Base-by-base conservation (phyloP, 2,888 invertebrate genomes). In the Lymantria dispar region DNA sequence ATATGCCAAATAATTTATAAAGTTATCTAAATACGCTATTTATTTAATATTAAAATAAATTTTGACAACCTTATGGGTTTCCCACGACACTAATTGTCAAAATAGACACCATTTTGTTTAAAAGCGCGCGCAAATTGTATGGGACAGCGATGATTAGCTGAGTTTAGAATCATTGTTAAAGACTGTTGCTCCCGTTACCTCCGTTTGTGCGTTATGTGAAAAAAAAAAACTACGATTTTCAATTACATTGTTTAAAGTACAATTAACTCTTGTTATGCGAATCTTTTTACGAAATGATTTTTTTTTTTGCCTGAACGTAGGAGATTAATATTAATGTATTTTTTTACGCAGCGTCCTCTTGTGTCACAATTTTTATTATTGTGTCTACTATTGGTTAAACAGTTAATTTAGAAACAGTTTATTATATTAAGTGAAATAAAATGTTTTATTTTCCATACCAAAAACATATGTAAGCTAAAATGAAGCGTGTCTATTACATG, bases 101-200 rank as follows among this genome's bases (percentile, higher is more conserved):
- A 22, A 22, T 22, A 22, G 49, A 62, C 70, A 58, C 64, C 70
- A 77, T 75, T 70, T 70, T 72, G 64, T 48, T 57, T 44, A 62
- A 67, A 72, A 72, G 70, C 69, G 70, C 67, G 69, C 72, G 68
- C 64, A 68, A 12, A 80, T 76, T 74, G 71, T 72, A 75, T 79
- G 80, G 69, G 80, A 83, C 78, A 72, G 74, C 70, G 64, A 58
- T 64, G 70, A 72, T 76, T 71, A 72, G 65, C 22, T 40, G 13
- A 15, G 22, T 78, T 72, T 72, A 33, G n/a, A n/a, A 52, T 54
- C 72, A 83, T 83, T 81, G 78, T 84, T 78, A 46, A 56, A 41
- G 13, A 45, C 15, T 58, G 60, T 50, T 68, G 79, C 56, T 67
- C 78, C 47, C 72, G 70, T 80, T 83, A 33, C 10, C 68, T 54